Evolutionary conservation across 2,888 invertebrate genomes (phyloP), one percentile per base, ranked within the genome.

Genomic region (Agriopis leucophaearia): DNA sequence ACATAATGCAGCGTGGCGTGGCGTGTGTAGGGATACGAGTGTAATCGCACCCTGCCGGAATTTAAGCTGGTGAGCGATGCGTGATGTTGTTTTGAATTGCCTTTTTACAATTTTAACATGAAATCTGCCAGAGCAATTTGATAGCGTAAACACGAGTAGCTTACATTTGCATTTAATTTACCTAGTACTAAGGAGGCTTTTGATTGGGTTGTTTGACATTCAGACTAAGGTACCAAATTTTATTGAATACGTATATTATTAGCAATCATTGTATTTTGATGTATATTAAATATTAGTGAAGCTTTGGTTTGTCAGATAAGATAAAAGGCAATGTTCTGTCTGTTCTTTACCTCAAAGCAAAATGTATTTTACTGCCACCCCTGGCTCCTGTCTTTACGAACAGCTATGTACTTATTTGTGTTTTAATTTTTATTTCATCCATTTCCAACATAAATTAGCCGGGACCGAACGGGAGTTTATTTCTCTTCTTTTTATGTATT

Each of bases 1-100:
- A 82, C 81, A 78, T 81, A 83, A 82, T 77, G 78, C 78, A 81
- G 73, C 75, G 70, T 72, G 78, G 75, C 78, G 76, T 78, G 74
- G 38, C 38, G 52, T 54, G 65, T 60, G 66, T 61, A 54, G 44
- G 55, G 70, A 69, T 73, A 74, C 73, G 66, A 59, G 60, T 72
- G 71, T 75, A 74, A 74, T 77, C 73, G 69, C 73, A 79, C 79
- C 77, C 79, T 78, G 74, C 70, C 72, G 67, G 66, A 70, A 70
- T 79, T 76, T 72, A 73, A 74, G 76, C 78, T 73, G 75, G 69
- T 68, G 73, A 72, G 67, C 67, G 66, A 73, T 75, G 70, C 64
- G 70, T 66, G 65, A 69, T 64, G 56, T 60, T 66, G 62, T 66
- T 63, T 61, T 60, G 61, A 66, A 67, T 58, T 59, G 52, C 50